phyloP scores from a whole-genome alignment of 2,888 invertebrate genomes.

The Sympetrum striolatum region DNA sequence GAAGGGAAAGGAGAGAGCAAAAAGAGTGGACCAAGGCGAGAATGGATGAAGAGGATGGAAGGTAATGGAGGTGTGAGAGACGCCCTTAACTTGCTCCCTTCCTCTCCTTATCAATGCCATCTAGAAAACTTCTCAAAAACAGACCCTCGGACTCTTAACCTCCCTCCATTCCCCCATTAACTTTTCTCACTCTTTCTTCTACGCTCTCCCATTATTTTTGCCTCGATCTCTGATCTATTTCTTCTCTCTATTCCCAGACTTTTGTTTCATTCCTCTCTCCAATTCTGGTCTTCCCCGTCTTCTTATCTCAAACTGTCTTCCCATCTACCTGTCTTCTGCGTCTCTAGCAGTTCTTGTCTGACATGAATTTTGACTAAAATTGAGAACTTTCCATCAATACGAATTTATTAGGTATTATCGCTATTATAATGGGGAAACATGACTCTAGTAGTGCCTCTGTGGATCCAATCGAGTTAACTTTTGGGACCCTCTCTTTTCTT shows the following conservation, averaged over 20 bases:
- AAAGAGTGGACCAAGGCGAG: background rate
- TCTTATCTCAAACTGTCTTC: background rate
- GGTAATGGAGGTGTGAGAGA: conserved; percentile 18
- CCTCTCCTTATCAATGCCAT: conserved; percentile 26
- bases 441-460: no score
- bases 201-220: background rate
- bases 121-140: conserved; percentile 40
- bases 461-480: no score
- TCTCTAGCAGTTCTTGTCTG: background rate
- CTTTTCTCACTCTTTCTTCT: background rate
- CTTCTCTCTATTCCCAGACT: no score
- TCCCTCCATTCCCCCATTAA: background rate
- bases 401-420: no score
- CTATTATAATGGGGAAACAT: no score
- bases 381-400: no score
- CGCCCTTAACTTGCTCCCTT: background rate
- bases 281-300: background rate
- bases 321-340: background rate
- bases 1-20: background rate
- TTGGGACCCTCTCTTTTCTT: no score
- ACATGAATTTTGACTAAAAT: no score
- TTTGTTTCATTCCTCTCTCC: background rate
- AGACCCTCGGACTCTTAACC: conserved; percentile 12
- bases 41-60: background rate
- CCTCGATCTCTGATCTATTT: no score